Conservation (phyloP, 2,888 invertebrate species). For the Diaprepes abbreviatus region DNA sequence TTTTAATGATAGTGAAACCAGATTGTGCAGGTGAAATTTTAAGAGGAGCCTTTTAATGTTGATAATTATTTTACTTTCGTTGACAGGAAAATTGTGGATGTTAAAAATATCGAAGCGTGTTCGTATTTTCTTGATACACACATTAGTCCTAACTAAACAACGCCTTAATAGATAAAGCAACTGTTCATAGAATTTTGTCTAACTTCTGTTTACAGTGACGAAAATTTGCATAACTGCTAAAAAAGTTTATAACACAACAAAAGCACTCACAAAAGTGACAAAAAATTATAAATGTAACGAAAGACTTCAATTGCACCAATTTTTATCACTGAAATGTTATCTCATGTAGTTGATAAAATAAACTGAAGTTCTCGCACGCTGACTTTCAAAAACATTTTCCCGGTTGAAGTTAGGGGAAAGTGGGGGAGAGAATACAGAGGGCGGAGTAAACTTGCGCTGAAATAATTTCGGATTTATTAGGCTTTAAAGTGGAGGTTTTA, state of each 20-base stretch:
- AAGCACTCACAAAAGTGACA: conserved; percentile 9
- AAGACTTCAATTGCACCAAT: conserved; percentile 35
- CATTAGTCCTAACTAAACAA: too few species aligned
- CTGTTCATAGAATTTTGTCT: not conserved
- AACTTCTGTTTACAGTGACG: not conserved
- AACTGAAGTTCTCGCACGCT: conserved; percentile 40
- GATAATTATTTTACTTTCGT: too few species aligned
- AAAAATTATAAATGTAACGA: conserved; percentile 13
- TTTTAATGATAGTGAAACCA: too few species aligned
- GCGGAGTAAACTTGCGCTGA: conserved; percentile 60
- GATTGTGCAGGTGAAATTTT: too few species aligned
- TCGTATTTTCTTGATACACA: too few species aligned
- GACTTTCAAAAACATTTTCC: conserved; percentile 45
- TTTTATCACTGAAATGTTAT: conserved; percentile 41
- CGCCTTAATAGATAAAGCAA: not conserved
- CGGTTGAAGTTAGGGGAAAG: conserved; percentile 52
- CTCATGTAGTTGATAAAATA: conserved; percentile 42
- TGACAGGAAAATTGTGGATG: too few species aligned
- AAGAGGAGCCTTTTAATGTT: too few species aligned
- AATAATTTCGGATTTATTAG: conserved; percentile 58
- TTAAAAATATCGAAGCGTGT: too few species aligned
- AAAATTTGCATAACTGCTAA: not conserved
- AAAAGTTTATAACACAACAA: conserved; percentile 2
- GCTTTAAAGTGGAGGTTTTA: conserved; percentile 48
- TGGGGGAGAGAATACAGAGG: conserved; percentile 52